Percentiles rank a stretch among this genome's conserved stretches.
These are phyloP conservation scores for Microchrysa polita DNA, from an alignment of 2,888 invertebrate species.

Conservation along the genomic window DNA sequence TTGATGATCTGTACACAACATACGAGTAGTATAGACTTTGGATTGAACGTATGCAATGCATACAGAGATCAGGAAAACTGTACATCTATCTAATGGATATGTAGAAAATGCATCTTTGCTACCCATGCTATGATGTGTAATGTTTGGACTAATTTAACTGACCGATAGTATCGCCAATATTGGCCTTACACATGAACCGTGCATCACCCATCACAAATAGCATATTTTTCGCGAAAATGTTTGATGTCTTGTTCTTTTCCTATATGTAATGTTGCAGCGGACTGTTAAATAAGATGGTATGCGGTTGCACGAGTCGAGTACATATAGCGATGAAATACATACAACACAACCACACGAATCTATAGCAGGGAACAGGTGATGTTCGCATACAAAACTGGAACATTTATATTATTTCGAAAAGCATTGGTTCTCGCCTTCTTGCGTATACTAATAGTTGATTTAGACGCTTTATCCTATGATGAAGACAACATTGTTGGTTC, in stretches of 20 bases:
- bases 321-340: not conserved
- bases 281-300: conserved; percentile 5
- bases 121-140: conserved; percentile 1
- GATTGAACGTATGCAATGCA: too few relatives aligned
- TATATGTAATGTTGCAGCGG: too few relatives aligned
- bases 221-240: not conserved
- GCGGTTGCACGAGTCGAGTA: not conserved
- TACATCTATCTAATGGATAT: not conserved
- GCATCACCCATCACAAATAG: too few relatives aligned
- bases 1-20: too few relatives aligned
- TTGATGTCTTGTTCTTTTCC: conserved; percentile 1
- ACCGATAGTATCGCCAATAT: conserved; percentile 22
- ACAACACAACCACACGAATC: too few relatives aligned
- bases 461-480: too few relatives aligned
- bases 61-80: too few relatives aligned
- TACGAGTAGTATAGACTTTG: too few relatives aligned
- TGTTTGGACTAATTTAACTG: conserved; percentile 22
- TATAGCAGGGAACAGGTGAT: conserved; percentile 4
- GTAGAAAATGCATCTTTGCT: not conserved
- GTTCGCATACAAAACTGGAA: not conserved
- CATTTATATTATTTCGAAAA: too few relatives aligned
- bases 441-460: too few relatives aligned
- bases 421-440: too few relatives aligned
- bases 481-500: too few relatives aligned
- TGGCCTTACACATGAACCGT: conserved; percentile 12